phyloP scores from a whole-genome alignment of 2,888 invertebrate genomes.

The Eubasilissa splendida region DNA sequence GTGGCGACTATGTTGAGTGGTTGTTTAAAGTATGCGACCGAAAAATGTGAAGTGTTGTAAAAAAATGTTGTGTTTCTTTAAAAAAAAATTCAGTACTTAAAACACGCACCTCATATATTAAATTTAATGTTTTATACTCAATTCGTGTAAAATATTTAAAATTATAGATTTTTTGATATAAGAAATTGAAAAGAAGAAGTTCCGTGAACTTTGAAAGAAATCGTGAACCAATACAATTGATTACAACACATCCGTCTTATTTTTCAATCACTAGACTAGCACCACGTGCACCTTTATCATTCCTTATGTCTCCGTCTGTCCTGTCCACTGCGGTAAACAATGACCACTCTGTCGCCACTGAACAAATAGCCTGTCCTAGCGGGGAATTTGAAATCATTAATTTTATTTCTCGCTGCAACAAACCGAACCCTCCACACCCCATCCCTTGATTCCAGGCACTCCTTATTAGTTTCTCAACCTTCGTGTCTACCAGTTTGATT shows the following conservation, averaged over 20 bases:
- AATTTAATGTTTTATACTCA: too few species aligned
- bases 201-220: too few species aligned
- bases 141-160: too few species aligned
- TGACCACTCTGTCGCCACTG: conserved; percentile 54
- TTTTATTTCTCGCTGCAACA: conserved; percentile 57
- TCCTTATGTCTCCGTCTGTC: neutral
- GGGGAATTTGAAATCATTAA: conserved; percentile 58
- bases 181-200: too few species aligned
- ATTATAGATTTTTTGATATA: too few species aligned
- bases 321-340: conserved; percentile 50
- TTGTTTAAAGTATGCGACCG: too few species aligned
- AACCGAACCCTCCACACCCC: neutral
- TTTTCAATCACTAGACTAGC: conserved; percentile 39
- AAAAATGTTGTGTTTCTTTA: too few species aligned
- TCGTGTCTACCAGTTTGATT: conserved; percentile 40
- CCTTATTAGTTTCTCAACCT: conserved; percentile 48
- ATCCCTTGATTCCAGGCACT: conserved; percentile 13
- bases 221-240: neutral
- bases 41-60: too few species aligned
- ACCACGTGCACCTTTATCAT: neutral
- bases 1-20: too few species aligned
- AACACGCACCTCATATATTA: too few species aligned
- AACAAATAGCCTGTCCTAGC: conserved; percentile 57
- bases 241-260: conserved; percentile 27
- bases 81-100: too few species aligned